A percentile compares a stretch with the other conserved stretches of the same genome.
Conservation (phyloP, 2,888 invertebrate genomes). For the Fragum fragum region DNA sequence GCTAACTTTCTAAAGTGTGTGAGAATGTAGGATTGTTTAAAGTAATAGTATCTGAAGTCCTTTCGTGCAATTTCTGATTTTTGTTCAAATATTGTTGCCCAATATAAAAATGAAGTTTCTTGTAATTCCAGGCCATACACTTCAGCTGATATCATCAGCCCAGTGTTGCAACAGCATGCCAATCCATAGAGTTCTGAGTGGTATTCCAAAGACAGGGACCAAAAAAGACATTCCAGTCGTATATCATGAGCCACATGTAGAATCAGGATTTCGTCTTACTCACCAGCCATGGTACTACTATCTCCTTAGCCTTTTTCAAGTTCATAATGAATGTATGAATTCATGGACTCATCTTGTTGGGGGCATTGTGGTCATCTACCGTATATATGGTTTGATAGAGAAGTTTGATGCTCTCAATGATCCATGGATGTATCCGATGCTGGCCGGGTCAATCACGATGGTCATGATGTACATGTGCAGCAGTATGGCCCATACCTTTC, state of each 20-base stretch:
- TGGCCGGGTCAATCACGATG: constrained; percentile 82
- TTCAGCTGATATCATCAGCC: too few species aligned
- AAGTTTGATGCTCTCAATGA: constrained; percentile 82
- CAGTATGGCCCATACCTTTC: constrained; percentile 83
- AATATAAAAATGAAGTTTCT: too few species aligned
- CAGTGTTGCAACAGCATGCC: constrained; percentile 37
- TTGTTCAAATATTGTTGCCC: too few species aligned
- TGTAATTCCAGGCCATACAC: too few species aligned
- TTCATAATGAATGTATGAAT: constrained; percentile 86
- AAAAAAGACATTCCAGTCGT: constrained; percentile 82
- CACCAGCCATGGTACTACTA: constrained; percentile 85
- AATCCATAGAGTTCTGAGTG: constrained; percentile 51
- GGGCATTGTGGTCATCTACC: constrained; percentile 68
- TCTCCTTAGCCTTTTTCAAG: constrained; percentile 83
- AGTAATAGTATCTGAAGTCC: too few species aligned
- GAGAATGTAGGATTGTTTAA: too few species aligned
- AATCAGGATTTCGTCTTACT: constrained; percentile 84
- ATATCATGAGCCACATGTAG: constrained; percentile 85
- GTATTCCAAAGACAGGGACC: constrained; percentile 72
- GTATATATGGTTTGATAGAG: constrained; percentile 71
- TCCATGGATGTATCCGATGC: constrained; percentile 84
- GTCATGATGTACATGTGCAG: constrained; percentile 82
- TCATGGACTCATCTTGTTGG: constrained; percentile 85
- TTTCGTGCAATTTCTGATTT: too few species aligned
- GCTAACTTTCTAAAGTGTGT: too few species aligned